phyloP scores from a whole-genome alignment of 2,888 invertebrate genomes.

The Deroplatys truncata region DNA sequence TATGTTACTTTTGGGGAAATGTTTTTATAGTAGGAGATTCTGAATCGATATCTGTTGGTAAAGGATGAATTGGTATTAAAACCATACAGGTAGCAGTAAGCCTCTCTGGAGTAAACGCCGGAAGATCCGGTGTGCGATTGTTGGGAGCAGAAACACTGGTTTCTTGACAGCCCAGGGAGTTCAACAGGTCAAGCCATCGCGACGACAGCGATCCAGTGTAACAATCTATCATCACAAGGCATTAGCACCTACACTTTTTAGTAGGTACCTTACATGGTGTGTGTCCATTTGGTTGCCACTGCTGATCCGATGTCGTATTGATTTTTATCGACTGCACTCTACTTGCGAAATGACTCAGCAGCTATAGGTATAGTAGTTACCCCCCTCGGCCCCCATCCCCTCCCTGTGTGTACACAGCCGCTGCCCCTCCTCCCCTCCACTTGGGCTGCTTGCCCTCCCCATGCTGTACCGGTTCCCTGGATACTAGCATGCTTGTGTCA shows the following conservation, averaged over 20 bases:
- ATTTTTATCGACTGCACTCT: slow-evolving; percentile 16
- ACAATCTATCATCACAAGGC: background rate
- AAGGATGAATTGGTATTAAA: no score
- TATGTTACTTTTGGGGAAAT: no score
- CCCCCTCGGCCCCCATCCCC: background rate
- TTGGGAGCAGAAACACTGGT: background rate
- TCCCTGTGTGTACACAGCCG: background rate
- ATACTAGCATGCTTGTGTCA: slow-evolving; percentile 14
- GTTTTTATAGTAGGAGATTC: no score
- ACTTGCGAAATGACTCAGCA: slow-evolving; percentile 19
- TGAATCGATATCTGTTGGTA: no score
- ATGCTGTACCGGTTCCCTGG: slow-evolving; percentile 2
- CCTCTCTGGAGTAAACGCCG: no score
- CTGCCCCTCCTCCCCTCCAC: background rate
- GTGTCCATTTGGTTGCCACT: slow-evolving; percentile 4
- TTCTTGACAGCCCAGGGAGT: background rate
- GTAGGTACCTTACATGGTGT: background rate
- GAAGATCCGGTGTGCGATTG: no score
- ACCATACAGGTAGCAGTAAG: no score
- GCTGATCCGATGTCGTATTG: slow-evolving; percentile 11
- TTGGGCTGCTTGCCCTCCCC: background rate
- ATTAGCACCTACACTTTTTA: background rate
- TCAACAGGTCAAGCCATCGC: background rate
- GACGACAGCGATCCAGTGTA: background rate
- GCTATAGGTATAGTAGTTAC: background rate